Conservation (phyloP, 2,113 vertebrate genomes). For the Dromiciops gliroides region DNA sequence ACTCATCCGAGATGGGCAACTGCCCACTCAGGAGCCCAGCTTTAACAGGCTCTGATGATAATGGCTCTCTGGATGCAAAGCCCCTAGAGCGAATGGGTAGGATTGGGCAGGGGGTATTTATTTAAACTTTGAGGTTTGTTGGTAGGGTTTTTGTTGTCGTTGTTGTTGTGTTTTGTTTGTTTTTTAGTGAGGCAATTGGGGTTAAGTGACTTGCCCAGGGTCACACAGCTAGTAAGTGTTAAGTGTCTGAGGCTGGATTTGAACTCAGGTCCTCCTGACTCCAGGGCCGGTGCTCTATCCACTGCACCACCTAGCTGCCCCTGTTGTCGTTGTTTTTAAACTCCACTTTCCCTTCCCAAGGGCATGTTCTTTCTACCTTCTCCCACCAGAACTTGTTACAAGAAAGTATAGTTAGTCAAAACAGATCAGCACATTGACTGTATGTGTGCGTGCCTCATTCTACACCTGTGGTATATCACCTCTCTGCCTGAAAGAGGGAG, state of each 20-base stretch:
- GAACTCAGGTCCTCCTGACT: too few relatives aligned
- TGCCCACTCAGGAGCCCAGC: not conserved
- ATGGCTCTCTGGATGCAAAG: not conserved
- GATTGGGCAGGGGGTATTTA: not conserved
- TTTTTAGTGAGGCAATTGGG: too few relatives aligned
- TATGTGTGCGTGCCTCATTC: not conserved
- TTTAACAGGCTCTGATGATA: not conserved
- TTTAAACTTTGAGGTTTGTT: not conserved
- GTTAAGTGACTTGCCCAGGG: too few relatives aligned
- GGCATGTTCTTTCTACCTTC: not conserved
- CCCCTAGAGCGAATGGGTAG: not conserved
- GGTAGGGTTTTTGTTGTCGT: not conserved
- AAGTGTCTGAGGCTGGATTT: too few relatives aligned
- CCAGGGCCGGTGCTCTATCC: too few relatives aligned
- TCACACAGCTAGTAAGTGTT: too few relatives aligned
- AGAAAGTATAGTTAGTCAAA: not conserved
- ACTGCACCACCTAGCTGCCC: too few relatives aligned
- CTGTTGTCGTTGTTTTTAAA: not conserved
- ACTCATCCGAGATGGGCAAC: not conserved
- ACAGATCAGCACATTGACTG: not conserved
- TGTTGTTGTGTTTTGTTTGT: too few relatives aligned
- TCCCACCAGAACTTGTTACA: not conserved
- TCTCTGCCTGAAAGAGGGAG: not conserved
- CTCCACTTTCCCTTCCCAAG: not conserved
- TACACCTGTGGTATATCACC: not conserved